phyloP scores from a whole-genome alignment of 2,113 vertebrate species.

The Cryptomyrus ogoouensis region DNA sequence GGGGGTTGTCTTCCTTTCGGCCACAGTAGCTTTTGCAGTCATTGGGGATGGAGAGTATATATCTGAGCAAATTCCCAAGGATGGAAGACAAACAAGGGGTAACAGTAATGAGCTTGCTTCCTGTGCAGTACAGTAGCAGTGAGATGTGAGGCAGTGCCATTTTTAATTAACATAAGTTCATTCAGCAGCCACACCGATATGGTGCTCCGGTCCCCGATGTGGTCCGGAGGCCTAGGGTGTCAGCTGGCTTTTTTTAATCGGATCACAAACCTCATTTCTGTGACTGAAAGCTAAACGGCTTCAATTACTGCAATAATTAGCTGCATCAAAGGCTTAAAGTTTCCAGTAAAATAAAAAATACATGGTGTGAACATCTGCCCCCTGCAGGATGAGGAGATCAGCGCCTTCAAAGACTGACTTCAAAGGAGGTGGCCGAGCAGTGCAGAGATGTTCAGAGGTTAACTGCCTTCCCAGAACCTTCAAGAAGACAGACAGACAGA shows the following conservation, averaged over 20 bases:
- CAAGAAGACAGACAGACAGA: not conserved
- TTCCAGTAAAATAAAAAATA: not conserved
- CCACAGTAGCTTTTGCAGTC: not conserved
- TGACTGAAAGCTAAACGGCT: not conserved
- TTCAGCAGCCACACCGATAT: not conserved
- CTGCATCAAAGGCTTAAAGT: not conserved
- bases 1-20: not conserved
- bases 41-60: not conserved
- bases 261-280: not conserved
- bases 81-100: not conserved
- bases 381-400: not conserved
- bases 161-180: not conserved
- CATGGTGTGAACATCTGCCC: not conserved
- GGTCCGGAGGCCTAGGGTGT: not conserved
- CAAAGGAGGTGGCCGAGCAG: not conserved
- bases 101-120: not conserved
- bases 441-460: not conserved
- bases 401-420: not conserved
- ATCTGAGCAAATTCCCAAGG: not conserved
- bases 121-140: not conserved
- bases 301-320: slow-evolving; percentile 7
- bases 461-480: not conserved
- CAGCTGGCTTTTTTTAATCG: not conserved
- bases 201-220: not conserved
- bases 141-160: not conserved